Conservation (phyloP, 2,113 vertebrate species). For the Peromyscus polionotus region DNA sequence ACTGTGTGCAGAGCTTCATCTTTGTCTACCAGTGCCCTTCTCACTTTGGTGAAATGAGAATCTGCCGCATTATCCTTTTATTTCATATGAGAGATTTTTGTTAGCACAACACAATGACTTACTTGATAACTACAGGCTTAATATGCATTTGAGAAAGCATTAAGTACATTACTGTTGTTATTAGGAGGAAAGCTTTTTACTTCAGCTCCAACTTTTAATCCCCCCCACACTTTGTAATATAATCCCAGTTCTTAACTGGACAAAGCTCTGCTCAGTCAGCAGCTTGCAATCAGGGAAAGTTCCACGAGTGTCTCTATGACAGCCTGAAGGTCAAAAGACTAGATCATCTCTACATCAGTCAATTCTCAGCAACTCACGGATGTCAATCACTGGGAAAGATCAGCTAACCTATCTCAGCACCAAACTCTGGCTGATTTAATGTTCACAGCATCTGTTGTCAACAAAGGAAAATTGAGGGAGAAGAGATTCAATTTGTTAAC, state of each 20-base stretch:
- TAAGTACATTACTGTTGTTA: slow-evolving; percentile 49
- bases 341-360: slow-evolving; percentile 59
- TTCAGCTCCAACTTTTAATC: not conserved
- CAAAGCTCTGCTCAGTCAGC: slow-evolving; percentile 62
- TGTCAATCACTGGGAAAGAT: slow-evolving; percentile 69
- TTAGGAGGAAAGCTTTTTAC: slow-evolving; percentile 4
- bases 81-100: slow-evolving; percentile 9
- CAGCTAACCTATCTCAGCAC: slow-evolving; percentile 58
- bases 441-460: slow-evolving; percentile 76
- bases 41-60: not conserved
- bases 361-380: slow-evolving; percentile 65
- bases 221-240: slow-evolving; percentile 35
- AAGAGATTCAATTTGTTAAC: slow-evolving; percentile 69
- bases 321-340: slow-evolving; percentile 78
- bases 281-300: slow-evolving; percentile 65
- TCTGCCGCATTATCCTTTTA: not conserved
- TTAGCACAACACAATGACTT: slow-evolving; percentile 8
- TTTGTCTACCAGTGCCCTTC: not conserved
- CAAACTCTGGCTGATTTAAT: slow-evolving; percentile 65
- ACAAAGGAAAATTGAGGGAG: slow-evolving; percentile 76
- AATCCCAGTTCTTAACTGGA: slow-evolving; percentile 53
- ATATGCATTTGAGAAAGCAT: slow-evolving; percentile 48
- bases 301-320: slow-evolving; percentile 31
- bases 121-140: slow-evolving; percentile 17
- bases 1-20: not conserved